Evolutionary conservation across 2,797 vertebrate species (phyloP).

Genomic region (Xyrichtys novacula): DNA sequence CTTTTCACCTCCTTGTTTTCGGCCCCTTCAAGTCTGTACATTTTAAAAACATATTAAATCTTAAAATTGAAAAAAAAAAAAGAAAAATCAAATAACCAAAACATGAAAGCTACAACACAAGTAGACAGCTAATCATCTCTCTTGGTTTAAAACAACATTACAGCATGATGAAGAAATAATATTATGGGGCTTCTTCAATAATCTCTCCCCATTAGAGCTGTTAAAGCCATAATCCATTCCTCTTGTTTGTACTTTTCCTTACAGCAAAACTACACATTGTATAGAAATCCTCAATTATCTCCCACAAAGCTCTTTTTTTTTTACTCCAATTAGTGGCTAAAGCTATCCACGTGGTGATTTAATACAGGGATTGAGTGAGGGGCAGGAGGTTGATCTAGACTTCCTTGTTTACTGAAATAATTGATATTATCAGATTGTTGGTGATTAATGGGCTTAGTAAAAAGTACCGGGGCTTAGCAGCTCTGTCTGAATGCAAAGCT

Average conservation of each 20-base stretch:
- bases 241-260: slow-evolving; percentile 29
- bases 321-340: slow-evolving; percentile 75
- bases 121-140: background rate
- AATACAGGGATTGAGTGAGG: slow-evolving; percentile 66
- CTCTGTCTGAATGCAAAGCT: slow-evolving; percentile 64
- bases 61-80: no score
- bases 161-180: background rate
- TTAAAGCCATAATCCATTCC: background rate
- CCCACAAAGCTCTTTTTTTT: slow-evolving; percentile 71
- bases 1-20: slow-evolving; percentile 1
- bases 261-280: slow-evolving; percentile 41
- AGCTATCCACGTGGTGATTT: slow-evolving; percentile 66
- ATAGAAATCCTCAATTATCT: slow-evolving; percentile 66
- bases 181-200: slow-evolving; percentile 1
- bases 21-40: background rate
- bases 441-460: slow-evolving; percentile 77
- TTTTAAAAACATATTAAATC: background rate
- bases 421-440: slow-evolving; percentile 79
- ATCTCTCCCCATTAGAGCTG: background rate
- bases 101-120: background rate
- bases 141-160: background rate
- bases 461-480: slow-evolving; percentile 60
- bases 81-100: slow-evolving; percentile 2
- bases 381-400: slow-evolving; percentile 66
- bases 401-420: slow-evolving; percentile 78